These are phyloP conservation scores for Rhinoderma darwinii DNA, from an alignment of 2,113 vertebrate genomes.

Conservation along the genomic window DNA sequence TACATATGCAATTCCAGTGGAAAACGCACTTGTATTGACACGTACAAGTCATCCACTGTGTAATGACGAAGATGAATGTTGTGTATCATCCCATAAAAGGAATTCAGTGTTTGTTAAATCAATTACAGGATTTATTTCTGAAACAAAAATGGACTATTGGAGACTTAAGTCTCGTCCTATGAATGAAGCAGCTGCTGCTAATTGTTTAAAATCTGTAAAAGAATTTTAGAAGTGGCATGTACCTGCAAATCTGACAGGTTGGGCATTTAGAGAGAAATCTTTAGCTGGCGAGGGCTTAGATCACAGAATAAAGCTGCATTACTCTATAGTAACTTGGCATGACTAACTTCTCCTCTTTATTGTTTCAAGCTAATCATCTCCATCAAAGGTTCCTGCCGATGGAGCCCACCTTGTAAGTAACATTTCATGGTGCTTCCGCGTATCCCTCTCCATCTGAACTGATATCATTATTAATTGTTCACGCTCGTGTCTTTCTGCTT, in stretches of 20 bases:
- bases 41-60: neutral
- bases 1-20: neutral
- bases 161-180: slow-evolving; percentile 31
- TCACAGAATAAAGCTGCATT: neutral
- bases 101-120: slow-evolving; percentile 44
- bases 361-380: slow-evolving; percentile 82
- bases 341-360: slow-evolving; percentile 56
- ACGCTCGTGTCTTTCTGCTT: slow-evolving; percentile 31
- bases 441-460: neutral
- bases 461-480: slow-evolving; percentile 13
- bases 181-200: slow-evolving; percentile 10
- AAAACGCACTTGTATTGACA: slow-evolving; percentile 8
- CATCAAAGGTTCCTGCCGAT: slow-evolving; percentile 73
- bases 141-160: slow-evolving; percentile 54
- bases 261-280: slow-evolving; percentile 47
- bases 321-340: slow-evolving; percentile 52
- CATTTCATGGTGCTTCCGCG: slow-evolving; percentile 47
- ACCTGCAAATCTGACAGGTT: slow-evolving; percentile 52
- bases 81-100: neutral
- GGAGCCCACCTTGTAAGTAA: slow-evolving; percentile 75
- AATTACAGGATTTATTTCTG: slow-evolving; percentile 57
- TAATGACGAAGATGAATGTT: slow-evolving; percentile 25
- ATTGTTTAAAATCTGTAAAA: slow-evolving; percentile 41
- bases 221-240: slow-evolving; percentile 46
- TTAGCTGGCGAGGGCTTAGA: neutral